Evolutionary conservation across 2,797 vertebrate species (phyloP).

Genomic region (Notamacropus eugenii): DNA sequence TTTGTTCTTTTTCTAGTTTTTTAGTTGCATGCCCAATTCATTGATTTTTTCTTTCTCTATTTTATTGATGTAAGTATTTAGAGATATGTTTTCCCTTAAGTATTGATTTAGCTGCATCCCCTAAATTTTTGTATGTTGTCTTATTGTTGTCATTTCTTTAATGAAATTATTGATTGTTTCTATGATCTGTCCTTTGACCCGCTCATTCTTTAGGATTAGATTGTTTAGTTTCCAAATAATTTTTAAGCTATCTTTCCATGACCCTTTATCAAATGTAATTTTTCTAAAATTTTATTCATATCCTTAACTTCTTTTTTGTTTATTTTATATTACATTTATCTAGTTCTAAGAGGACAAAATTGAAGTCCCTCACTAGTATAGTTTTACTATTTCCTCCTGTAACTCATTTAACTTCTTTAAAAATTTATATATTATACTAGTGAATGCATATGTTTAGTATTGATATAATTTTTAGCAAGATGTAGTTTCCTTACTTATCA

Average conservation of each 20-base stretch:
- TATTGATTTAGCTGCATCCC: background rate
- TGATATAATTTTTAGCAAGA: no score
- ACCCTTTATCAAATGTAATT: background rate
- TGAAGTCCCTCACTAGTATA: background rate
- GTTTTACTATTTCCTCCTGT: background rate
- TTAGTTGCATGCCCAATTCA: background rate
- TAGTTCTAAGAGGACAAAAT: background rate
- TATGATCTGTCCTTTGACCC: background rate
- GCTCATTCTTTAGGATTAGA: background rate
- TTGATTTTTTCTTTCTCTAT: background rate
- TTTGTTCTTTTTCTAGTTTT: background rate
- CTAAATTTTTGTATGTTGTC: background rate
- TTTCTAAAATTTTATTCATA: background rate
- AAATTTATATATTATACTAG: no score
- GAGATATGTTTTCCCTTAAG: background rate
- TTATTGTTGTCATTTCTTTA: background rate
- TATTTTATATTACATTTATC: background rate
- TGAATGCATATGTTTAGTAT: no score
- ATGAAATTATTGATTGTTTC: background rate
- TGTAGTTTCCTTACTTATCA: no score
- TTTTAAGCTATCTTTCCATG: no score
- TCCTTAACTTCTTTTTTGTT: background rate
- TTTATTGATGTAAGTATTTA: background rate
- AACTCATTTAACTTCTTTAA: no score
- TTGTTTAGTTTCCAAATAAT: no score